Percentiles rank a stretch among this genome's conserved stretches.
Conservation (phyloP, 2,888 invertebrate genomes). For the Plusia festucae region DNA sequence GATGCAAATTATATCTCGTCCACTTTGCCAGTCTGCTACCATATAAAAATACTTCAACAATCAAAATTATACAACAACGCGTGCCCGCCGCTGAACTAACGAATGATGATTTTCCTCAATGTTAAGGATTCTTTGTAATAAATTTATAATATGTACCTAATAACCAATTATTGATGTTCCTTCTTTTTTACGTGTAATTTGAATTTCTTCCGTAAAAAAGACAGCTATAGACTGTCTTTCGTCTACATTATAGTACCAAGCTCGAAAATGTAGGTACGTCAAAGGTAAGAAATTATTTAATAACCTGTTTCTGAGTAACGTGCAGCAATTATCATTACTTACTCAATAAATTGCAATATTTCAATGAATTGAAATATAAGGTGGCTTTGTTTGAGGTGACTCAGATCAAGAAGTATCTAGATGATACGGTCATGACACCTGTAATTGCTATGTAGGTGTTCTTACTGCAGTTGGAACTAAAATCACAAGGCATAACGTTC, state of each 20-base stretch:
- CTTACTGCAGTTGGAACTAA: not conserved
- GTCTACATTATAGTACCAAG: not conserved
- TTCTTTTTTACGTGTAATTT: too few relatives aligned
- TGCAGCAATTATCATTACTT: not conserved
- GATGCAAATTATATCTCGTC: not conserved
- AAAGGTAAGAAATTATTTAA: not conserved
- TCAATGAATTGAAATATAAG: not conserved
- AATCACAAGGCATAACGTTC: not conserved
- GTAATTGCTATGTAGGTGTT: not conserved
- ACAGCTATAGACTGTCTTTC: too few relatives aligned
- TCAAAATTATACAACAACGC: too few relatives aligned
- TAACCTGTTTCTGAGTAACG: not conserved
- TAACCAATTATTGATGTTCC: too few relatives aligned
- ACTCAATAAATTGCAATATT: not conserved
- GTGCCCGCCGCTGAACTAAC: too few relatives aligned
- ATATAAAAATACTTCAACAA: too few relatives aligned
- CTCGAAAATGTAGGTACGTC: not conserved
- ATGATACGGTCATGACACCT: constrained; percentile 3
- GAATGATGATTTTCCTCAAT: too few relatives aligned
- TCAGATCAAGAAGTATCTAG: constrained; percentile 2
- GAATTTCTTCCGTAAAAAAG: too few relatives aligned
- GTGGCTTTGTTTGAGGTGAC: not conserved
- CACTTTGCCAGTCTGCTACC: too few relatives aligned
- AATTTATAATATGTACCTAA: too few relatives aligned
- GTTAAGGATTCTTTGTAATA: too few relatives aligned